Evolutionary conservation across 2,888 invertebrate species (phyloP).

Genomic region (Cerastoderma edule): DNA sequence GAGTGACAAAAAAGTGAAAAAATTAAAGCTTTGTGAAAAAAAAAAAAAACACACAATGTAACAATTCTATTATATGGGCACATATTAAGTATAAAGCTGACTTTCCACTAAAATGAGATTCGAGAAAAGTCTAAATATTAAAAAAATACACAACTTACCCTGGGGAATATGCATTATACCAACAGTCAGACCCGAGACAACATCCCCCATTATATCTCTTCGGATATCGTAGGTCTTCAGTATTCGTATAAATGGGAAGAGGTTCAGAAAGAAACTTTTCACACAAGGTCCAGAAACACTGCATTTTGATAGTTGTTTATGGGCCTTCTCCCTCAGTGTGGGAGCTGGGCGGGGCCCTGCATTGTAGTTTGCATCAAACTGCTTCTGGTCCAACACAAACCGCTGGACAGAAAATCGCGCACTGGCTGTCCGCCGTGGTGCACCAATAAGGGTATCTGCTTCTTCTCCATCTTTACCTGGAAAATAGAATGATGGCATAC

Average conservation of each 20-base stretch:
- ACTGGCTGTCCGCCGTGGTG: conserved; percentile 25
- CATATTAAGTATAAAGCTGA: no score
- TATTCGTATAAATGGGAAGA: conserved; percentile 79
- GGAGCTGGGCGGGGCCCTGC: conserved; percentile 48
- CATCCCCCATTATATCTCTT: conserved; percentile 88
- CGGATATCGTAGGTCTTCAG: conserved; percentile 76
- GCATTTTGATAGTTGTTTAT: conserved; percentile 66
- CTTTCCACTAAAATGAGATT: no score
- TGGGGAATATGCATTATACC: conserved; percentile 85
- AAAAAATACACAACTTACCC: no score
- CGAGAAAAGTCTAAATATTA: no score
- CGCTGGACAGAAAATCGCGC: conserved; percentile 69
- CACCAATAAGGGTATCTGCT: conserved; percentile 13
- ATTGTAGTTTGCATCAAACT: conserved; percentile 73
- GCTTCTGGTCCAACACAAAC: conserved; percentile 73
- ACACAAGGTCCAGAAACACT: conserved; percentile 65
- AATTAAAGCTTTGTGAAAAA: no score
- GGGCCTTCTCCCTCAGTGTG: conserved; percentile 53
- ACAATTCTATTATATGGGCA: no score
- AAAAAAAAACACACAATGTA: no score
- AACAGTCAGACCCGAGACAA: conserved; percentile 93
- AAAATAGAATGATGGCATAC: no score
- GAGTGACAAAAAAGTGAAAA: no score
- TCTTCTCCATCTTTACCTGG: conserved; percentile 20
- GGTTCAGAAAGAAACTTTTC: conserved; percentile 58